Evolutionary conservation across 2,888 invertebrate genomes (phyloP).

Genomic region (Cheilosia variabilis): DNA sequence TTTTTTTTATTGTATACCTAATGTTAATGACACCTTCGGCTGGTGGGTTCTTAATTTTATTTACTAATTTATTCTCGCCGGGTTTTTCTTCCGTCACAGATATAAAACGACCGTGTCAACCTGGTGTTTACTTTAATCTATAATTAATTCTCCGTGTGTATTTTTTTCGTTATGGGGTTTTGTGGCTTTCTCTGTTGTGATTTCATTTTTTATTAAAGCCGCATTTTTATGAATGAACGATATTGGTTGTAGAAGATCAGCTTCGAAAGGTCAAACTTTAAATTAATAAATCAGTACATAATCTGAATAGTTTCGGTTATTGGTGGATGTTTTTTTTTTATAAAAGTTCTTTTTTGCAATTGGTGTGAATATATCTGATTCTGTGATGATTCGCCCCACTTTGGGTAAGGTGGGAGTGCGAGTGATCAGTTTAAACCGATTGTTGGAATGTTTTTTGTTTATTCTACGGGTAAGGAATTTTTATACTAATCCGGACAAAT

Average conservation of each 20-base stretch:
- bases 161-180: slow-evolving; percentile 3
- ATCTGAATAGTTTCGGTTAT: background rate
- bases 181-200: no score
- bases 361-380: no score
- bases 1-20: background rate
- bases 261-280: slow-evolving; percentile 8
- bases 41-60: slow-evolving; percentile 52
- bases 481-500: no score
- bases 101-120: slow-evolving; percentile 33
- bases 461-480: no score
- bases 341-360: no score
- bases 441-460: no score
- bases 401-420: no score
- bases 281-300: background rate
- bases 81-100: slow-evolving; percentile 19
- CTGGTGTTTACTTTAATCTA: slow-evolving; percentile 42
- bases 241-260: slow-evolving; percentile 13
- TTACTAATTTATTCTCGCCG: slow-evolving; percentile 62
- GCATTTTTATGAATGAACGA: slow-evolving; percentile 61
- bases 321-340: no score
- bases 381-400: no score
- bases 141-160: slow-evolving; percentile 15
- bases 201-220: background rate
- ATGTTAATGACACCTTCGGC: slow-evolving; percentile 45
- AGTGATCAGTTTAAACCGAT: no score